Percentiles rank a stretch among this genome's conserved stretches.
These are phyloP conservation scores for Ophioninae sp. DNA, from an alignment of 2,888 invertebrate genomes.

Conservation along the genomic window DNA sequence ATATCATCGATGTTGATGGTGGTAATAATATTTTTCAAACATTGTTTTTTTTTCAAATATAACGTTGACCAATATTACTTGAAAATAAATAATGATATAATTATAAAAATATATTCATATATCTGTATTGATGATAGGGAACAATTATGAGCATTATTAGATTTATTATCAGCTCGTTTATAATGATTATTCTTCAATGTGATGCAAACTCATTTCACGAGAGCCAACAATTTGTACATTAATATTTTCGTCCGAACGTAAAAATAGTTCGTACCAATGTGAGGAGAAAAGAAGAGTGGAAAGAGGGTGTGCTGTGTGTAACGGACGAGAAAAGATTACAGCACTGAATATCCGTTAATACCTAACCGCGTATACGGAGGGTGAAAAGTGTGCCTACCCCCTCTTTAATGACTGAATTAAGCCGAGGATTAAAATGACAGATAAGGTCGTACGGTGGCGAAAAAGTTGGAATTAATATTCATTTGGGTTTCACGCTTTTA, in stretches of 20 bases:
- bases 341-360: slow-evolving; percentile 11
- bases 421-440: slow-evolving; percentile 45
- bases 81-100: no score
- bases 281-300: background rate
- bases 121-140: no score
- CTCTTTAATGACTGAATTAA: slow-evolving; percentile 48
- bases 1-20: no score
- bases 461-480: slow-evolving; percentile 55
- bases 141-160: background rate
- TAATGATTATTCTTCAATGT: background rate
- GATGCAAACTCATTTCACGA: background rate
- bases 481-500: slow-evolving; percentile 49
- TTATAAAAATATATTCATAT: no score
- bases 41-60: no score
- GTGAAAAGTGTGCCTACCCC: background rate
- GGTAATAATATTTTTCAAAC: no score
- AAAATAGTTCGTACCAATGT: slow-evolving; percentile 4
- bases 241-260: background rate
- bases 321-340: slow-evolving; percentile 8
- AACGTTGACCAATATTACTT: no score
- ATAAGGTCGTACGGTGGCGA: slow-evolving; percentile 12
- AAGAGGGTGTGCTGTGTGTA: background rate
- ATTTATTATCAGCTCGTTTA: background rate
- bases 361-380: background rate
- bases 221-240: background rate